Percentiles rank a stretch among this genome's conserved stretches.
These are phyloP conservation scores for Andrena hattorfiana DNA, from an alignment of 2,888 invertebrate genomes.

Conservation along the genomic window DNA sequence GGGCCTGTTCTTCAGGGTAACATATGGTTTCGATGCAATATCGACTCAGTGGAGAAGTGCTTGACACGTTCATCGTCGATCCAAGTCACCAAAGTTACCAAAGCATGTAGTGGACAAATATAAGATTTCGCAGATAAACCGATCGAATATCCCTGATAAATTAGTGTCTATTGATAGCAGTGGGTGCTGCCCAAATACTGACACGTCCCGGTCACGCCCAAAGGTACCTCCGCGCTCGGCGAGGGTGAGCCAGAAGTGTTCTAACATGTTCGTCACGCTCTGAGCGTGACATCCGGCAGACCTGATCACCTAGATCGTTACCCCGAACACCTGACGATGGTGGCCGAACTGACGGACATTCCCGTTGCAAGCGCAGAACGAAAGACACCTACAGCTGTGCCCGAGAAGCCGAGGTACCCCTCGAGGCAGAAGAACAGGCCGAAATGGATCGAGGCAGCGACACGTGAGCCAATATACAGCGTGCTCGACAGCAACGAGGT, in stretches of 20 bases:
- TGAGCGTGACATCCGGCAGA: conserved; percentile 79
- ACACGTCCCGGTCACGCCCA: conserved; percentile 36
- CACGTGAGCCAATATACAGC: conserved; percentile 78
- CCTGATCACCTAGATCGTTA: conserved; percentile 45
- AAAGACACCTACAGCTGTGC: conserved; percentile 50
- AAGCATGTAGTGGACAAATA: not conserved
- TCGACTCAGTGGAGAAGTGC: not conserved
- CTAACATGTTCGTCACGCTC: conserved; percentile 62
- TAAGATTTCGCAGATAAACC: not conserved
- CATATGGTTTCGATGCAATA: not conserved
- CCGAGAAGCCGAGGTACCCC: conserved; percentile 19
- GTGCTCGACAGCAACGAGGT: conserved; percentile 71
- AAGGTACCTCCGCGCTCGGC: conserved; percentile 43
- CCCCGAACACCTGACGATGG: conserved; percentile 69
- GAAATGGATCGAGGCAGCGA: conserved; percentile 80
- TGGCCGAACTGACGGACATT: conserved; percentile 80
- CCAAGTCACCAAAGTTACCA: not conserved
- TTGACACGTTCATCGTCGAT: not conserved
- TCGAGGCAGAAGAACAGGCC: conserved; percentile 64
- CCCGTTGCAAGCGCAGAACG: conserved; percentile 68
- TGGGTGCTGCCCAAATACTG: not conserved
- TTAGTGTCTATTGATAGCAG: not conserved
- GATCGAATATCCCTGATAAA: not conserved
- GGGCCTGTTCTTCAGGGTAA: no score
- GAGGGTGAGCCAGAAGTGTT: not conserved